phyloP scores from a whole-genome alignment of 1,140 invertebrate species.

The Zophobas morio region DNA sequence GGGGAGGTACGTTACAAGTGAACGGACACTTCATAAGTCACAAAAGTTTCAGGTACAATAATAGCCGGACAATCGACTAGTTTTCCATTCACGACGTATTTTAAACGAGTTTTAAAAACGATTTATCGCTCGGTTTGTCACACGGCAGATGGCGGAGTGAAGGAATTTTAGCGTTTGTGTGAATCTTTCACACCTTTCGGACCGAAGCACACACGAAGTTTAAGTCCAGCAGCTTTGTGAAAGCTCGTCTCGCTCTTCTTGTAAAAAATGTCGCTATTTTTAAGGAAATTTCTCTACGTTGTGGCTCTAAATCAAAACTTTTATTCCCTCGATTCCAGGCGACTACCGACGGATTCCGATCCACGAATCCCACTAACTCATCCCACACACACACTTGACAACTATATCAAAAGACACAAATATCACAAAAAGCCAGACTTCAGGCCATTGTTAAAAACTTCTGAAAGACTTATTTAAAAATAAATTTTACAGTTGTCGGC shows the following conservation, averaged over 20 bases:
- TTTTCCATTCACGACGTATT: slow-evolving; percentile 41
- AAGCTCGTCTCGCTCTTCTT: too few relatives aligned
- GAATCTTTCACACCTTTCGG: slow-evolving; percentile 35
- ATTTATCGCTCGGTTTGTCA: slow-evolving; percentile 49
- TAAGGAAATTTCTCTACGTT: too few relatives aligned
- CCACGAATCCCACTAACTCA: too few relatives aligned
- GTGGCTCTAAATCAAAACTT: too few relatives aligned
- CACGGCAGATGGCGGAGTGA: slow-evolving; percentile 39
- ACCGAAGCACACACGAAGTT: background rate
- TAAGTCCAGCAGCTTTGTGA: background rate
- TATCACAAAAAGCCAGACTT: too few relatives aligned
- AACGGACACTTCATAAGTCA: slow-evolving; percentile 44
- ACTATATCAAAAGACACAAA: too few relatives aligned
- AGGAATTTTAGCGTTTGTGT: slow-evolving; percentile 42
- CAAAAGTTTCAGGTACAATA: slow-evolving; percentile 47
- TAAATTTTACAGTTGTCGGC: background rate
- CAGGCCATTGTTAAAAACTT: too few relatives aligned
- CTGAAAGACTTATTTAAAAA: too few relatives aligned
- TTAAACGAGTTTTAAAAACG: slow-evolving; percentile 49
- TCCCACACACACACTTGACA: too few relatives aligned
- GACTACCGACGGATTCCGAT: too few relatives aligned
- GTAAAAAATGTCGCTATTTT: too few relatives aligned
- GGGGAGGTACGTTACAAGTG: slow-evolving; percentile 34
- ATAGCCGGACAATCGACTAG: slow-evolving; percentile 46
- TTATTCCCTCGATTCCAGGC: too few relatives aligned